These are phyloP conservation scores for Sus cebifrons DNA, from an alignment of 2,797 vertebrate species.

Conservation along the genomic window DNA sequence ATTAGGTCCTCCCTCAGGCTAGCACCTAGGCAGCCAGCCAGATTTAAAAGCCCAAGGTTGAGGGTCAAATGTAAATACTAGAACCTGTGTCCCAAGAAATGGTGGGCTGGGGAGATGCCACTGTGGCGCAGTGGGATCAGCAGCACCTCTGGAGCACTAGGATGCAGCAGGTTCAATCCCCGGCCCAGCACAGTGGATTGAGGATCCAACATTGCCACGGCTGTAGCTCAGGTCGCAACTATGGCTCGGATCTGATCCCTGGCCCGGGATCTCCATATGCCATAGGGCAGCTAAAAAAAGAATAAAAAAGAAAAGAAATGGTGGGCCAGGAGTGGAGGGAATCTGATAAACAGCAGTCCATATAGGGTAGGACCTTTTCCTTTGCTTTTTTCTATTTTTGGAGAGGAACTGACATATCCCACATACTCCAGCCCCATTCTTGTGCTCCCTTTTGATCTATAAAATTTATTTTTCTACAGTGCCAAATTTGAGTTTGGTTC, in stretches of 20 bases:
- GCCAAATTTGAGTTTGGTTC: slow-evolving; percentile 57
- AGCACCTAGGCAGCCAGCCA: not conserved
- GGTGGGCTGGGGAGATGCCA: not conserved
- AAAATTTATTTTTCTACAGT: slow-evolving; percentile 62
- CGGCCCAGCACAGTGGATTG: too few species aligned
- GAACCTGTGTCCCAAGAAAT: slow-evolving; percentile 25
- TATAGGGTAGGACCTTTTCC: not conserved
- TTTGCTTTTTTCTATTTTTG: slow-evolving; percentile 19
- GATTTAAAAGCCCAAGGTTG: slow-evolving; percentile 25
- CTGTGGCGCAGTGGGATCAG: too few species aligned
- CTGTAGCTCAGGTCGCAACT: too few species aligned
- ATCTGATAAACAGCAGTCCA: not conserved
- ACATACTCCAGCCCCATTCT: not conserved
- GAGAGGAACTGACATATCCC: not conserved
- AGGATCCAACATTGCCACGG: too few species aligned
- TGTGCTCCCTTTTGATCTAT: slow-evolving; percentile 31
- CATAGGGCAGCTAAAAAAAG: too few species aligned
- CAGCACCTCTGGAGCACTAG: too few species aligned
- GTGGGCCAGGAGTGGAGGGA: not conserved
- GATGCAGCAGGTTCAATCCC: too few species aligned
- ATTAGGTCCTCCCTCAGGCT: not conserved
- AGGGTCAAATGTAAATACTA: slow-evolving; percentile 52
- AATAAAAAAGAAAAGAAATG: not conserved
- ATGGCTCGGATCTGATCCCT: too few species aligned
- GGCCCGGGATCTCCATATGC: too few species aligned